Conservation (phyloP, 1,140 invertebrate genomes). For the Protaetia brevitarsis region DNA sequence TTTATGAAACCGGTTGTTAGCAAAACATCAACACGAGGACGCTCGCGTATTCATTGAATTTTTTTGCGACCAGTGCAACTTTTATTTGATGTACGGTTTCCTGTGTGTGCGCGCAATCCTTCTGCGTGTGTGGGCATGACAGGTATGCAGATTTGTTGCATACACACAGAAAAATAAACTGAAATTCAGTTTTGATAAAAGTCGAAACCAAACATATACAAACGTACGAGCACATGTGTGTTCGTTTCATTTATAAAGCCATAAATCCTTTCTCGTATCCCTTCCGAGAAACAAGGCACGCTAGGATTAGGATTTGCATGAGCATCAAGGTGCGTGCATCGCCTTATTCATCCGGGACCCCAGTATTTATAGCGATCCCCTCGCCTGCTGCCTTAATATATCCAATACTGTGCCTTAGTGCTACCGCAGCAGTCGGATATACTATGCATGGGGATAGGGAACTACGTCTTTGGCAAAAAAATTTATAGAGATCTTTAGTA, state of each 20-base stretch:
- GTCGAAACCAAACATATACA: slow-evolving; percentile 8
- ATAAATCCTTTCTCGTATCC: slow-evolving; percentile 23
- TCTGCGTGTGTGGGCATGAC: slow-evolving; percentile 27
- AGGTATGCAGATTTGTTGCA: slow-evolving; percentile 26
- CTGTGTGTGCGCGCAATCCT: slow-evolving; percentile 14
- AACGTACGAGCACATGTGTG: slow-evolving; percentile 21
- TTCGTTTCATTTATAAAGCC: slow-evolving; percentile 27
- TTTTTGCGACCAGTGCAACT: neutral
- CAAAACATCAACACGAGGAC: slow-evolving; percentile 18
- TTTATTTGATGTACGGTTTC: slow-evolving; percentile 22
- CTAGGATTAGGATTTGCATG: slow-evolving; percentile 33
- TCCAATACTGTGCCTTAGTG: slow-evolving; percentile 13
- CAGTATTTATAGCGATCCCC: slow-evolving; percentile 31
- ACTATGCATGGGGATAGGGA: neutral
- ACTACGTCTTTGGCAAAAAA: neutral
- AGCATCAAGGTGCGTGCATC: slow-evolving; percentile 33
- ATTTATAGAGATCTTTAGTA: slow-evolving; percentile 11
- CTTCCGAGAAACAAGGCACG: slow-evolving; percentile 21
- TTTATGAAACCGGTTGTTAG: slow-evolving; percentile 12
- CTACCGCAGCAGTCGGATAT: slow-evolving; percentile 18
- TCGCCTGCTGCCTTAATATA: slow-evolving; percentile 17
- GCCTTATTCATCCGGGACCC: slow-evolving; percentile 29
- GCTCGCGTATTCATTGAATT: slow-evolving; percentile 1
- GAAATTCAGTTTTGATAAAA: slow-evolving; percentile 20
- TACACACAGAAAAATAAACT: neutral